Evolutionary conservation across 2,888 invertebrate genomes (phyloP).

Genomic region (Tanaodytes sp.): DNA sequence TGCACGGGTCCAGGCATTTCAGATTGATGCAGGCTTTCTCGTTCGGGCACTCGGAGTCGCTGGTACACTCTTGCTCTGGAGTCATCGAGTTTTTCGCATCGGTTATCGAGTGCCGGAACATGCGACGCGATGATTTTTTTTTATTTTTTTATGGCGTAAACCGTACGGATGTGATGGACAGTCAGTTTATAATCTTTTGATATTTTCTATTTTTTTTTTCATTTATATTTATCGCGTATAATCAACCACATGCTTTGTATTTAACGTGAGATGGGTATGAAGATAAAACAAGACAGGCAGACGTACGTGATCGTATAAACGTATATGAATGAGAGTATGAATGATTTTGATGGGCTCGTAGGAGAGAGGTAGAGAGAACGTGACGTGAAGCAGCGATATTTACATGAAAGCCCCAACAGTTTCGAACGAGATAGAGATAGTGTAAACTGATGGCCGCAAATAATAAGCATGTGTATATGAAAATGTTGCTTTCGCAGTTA

Average conservation of each 20-base stretch:
- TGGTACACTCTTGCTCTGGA: slow-evolving; percentile 89
- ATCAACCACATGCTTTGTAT: slow-evolving; percentile 76
- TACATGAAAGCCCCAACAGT: slow-evolving; percentile 75
- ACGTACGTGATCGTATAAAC: not conserved
- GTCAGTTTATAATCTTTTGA: too few relatives aligned
- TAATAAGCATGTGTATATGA: slow-evolving; percentile 76
- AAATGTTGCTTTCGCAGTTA: slow-evolving; percentile 85
- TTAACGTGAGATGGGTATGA: slow-evolving; percentile 44
- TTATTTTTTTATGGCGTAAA: not conserved
- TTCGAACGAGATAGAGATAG: slow-evolving; percentile 63
- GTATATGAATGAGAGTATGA: slow-evolving; percentile 31
- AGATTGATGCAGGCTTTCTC: slow-evolving; percentile 93
- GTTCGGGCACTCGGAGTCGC: slow-evolving; percentile 91
- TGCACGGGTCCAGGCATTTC: slow-evolving; percentile 93
- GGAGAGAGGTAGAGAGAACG: slow-evolving; percentile 18
- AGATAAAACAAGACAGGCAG: slow-evolving; percentile 13
- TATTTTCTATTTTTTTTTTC: too few relatives aligned
- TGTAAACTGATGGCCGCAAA: slow-evolving; percentile 67
- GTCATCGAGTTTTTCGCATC: slow-evolving; percentile 46
- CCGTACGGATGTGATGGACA: slow-evolving; percentile 25
- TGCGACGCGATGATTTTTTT: too few relatives aligned
- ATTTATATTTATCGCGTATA: slow-evolving; percentile 22
- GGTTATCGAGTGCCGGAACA: slow-evolving; percentile 19
- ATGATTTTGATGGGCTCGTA: slow-evolving; percentile 32
- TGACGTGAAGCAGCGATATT: slow-evolving; percentile 76